Percentiles rank a stretch among this genome's conserved stretches.
These are phyloP conservation scores for Lipotes vexillifer DNA, from an alignment of 2,113 vertebrate genomes.

Conservation along the genomic window DNA sequence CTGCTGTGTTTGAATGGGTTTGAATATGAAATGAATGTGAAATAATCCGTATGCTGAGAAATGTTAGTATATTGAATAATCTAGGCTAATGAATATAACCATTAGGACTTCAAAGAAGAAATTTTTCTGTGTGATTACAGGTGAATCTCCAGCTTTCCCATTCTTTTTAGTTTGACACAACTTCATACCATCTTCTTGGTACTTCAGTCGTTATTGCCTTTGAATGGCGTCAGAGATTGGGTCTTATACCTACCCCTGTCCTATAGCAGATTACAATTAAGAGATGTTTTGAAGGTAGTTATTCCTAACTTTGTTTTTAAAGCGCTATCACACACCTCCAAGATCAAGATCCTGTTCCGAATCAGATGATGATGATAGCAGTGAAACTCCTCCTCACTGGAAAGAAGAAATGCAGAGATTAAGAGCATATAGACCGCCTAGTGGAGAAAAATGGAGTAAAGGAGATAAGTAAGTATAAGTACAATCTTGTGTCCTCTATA, in stretches of 20 bases:
- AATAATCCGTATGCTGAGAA: neutral
- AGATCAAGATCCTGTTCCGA: slow-evolving; percentile 92
- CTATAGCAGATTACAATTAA: neutral
- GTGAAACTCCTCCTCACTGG: slow-evolving; percentile 98
- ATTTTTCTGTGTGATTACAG: neutral
- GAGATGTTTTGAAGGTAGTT: neutral
- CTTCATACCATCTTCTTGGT: neutral
- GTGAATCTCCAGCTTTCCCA: neutral
- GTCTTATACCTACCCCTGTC: neutral
- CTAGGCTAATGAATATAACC: neutral
- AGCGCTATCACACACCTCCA: slow-evolving; percentile 97
- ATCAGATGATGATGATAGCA: slow-evolving; percentile 89
- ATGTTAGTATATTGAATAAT: neutral
- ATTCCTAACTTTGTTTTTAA: slow-evolving; percentile 20
- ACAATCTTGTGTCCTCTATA: neutral
- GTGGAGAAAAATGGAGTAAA: slow-evolving; percentile 94
- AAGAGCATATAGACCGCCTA: slow-evolving; percentile 87
- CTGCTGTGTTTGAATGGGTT: neutral
- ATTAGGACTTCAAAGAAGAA: neutral
- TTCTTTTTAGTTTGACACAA: neutral
- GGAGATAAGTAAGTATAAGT: slow-evolving; percentile 88
- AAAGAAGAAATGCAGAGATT: slow-evolving; percentile 96
- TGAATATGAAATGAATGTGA: neutral
- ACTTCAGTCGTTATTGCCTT: neutral
- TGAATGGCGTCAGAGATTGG: neutral